These are phyloP conservation scores for Acrocephalus kingi DNA, from an alignment of 2,113 vertebrate genomes.

Conservation along the genomic window DNA sequence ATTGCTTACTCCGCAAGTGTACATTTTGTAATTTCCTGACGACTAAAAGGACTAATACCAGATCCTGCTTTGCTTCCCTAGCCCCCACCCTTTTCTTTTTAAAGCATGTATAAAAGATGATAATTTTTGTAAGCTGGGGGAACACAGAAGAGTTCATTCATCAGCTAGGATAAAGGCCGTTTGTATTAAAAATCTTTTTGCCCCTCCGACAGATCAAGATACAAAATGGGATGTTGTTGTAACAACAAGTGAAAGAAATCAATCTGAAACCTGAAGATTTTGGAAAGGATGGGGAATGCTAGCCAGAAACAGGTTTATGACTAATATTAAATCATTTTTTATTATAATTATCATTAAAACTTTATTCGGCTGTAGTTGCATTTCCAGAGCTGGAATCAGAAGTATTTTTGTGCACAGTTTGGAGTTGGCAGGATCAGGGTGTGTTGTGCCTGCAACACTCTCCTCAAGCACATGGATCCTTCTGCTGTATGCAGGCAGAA, in stretches of 20 bases:
- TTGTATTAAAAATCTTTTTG: constrained; percentile 40
- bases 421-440: neutral
- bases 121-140: constrained; percentile 77
- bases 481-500: neutral
- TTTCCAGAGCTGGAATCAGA: neutral
- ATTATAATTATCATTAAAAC: neutral
- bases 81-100: constrained; percentile 63
- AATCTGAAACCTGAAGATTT: neutral
- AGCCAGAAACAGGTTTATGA: neutral
- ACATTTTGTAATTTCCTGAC: constrained; percentile 87
- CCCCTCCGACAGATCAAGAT: neutral
- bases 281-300: neutral
- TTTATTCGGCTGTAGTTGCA: neutral
- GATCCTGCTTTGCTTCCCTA: constrained; percentile 63
- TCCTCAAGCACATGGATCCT: neutral
- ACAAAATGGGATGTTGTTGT: constrained; percentile 9
- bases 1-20: constrained; percentile 86
- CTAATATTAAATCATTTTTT: neutral
- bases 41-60: constrained; percentile 83
- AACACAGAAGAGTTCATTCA: constrained; percentile 71
- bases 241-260: neutral
- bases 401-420: neutral
- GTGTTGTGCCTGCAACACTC: neutral
- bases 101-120: constrained; percentile 79
- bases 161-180: constrained; percentile 70